Evolutionary conservation across 1,140 invertebrate species (phyloP).

Genomic region (Schlechtendalia chinensis): DNA sequence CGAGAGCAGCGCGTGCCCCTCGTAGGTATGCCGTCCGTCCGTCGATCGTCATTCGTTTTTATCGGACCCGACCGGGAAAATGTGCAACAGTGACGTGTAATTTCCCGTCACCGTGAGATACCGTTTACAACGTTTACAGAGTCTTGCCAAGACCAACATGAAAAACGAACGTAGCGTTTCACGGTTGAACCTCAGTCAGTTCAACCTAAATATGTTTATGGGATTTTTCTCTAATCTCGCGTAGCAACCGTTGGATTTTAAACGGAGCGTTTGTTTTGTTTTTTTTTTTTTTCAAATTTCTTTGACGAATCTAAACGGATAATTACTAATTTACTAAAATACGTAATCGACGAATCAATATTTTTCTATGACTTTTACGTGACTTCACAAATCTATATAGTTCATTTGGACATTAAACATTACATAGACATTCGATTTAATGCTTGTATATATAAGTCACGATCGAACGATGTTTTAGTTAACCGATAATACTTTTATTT

Average conservation of each 20-base stretch:
- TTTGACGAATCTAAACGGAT: too few relatives aligned
- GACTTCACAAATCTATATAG: neutral
- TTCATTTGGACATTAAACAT: too few relatives aligned
- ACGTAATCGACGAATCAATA: neutral
- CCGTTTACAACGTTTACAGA: neutral
- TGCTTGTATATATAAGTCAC: too few relatives aligned
- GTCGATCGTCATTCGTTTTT: too few relatives aligned
- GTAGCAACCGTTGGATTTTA: neutral
- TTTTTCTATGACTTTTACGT: neutral
- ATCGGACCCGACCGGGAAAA: too few relatives aligned
- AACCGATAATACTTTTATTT: too few relatives aligned
- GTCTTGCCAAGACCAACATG: neutral
- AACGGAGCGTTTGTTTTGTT: neutral
- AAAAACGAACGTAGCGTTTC: neutral
- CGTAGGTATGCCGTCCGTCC: too few relatives aligned
- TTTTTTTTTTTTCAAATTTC: neutral
- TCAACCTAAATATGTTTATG: neutral
- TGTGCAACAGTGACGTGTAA: constrained; percentile 48
- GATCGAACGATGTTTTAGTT: too few relatives aligned
- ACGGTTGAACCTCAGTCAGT: neutral
- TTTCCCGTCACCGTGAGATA: constrained; percentile 53
- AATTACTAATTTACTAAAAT: neutral
- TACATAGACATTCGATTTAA: too few relatives aligned
- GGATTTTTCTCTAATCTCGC: neutral
- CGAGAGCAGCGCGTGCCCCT: too few relatives aligned